Conservation (phyloP, 2,888 invertebrate species). For the Capitulum mitella region DNA sequence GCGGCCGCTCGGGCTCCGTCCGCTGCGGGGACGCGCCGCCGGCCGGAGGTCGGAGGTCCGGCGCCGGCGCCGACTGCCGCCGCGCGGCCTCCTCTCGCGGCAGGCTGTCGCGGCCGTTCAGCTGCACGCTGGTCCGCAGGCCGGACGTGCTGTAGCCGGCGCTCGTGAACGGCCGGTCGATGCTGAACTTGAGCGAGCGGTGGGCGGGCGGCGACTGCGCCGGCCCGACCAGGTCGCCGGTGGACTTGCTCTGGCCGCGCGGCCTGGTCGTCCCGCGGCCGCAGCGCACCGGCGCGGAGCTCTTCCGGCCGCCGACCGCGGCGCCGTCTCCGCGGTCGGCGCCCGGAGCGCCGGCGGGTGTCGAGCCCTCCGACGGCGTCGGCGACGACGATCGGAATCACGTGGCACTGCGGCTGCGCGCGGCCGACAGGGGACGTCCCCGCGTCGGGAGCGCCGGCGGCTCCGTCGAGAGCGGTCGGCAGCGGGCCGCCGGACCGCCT, state of each 20-base stretch:
- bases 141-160: too few relatives aligned
- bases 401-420: too few relatives aligned
- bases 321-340: not conserved
- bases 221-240: not conserved
- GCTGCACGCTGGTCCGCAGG: not conserved
- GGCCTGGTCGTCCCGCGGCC: constrained; percentile 29
- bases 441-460: not conserved
- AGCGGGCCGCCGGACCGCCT: not conserved
- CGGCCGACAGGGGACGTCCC: not conserved
- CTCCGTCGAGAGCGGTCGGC: not conserved
- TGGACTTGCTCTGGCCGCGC: not conserved
- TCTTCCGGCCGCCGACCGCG: not conserved
- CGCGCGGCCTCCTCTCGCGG: not conserved
- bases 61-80: not conserved
- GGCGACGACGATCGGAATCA: not conserved
- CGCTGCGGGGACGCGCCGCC: not conserved
- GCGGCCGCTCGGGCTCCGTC: not conserved
- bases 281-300: not conserved
- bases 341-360: not conserved
- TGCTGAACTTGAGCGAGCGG: constrained; percentile 40
- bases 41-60: not conserved
- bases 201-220: not conserved
- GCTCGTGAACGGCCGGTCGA: not conserved
- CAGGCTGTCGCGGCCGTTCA: not conserved
- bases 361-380: not conserved